These are phyloP conservation scores for Dastarcus helophoroides DNA, from an alignment of 2,888 invertebrate species.

Conservation along the genomic window DNA sequence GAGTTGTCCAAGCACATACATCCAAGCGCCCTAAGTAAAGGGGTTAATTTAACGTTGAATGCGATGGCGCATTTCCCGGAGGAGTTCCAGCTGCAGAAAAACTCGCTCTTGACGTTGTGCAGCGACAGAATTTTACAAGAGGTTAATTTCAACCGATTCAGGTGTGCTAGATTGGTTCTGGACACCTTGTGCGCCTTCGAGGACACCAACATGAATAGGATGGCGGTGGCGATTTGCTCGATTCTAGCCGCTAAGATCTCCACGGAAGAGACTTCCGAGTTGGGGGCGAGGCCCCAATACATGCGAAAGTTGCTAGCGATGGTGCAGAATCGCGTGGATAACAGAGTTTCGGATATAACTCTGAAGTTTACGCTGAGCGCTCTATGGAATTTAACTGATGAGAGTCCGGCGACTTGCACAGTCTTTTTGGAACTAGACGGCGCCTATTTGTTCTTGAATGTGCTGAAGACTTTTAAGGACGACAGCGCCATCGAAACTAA, in stretches of 20 bases:
- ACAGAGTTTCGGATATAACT: constrained; percentile 47
- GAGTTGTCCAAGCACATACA: constrained; percentile 53
- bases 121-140: constrained; percentile 67
- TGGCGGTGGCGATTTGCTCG: constrained; percentile 71
- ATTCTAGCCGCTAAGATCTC: constrained; percentile 48
- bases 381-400: constrained; percentile 69
- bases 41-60: constrained; percentile 50
- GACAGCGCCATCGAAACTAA: constrained; percentile 63
- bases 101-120: constrained; percentile 59
- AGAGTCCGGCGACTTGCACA: constrained; percentile 57
- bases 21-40: constrained; percentile 47
- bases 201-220: constrained; percentile 58
- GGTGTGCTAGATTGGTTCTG: constrained; percentile 58
- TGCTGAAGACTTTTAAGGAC: constrained; percentile 49
- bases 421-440: constrained; percentile 59
- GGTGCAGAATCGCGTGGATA: constrained; percentile 39
- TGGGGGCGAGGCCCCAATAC: constrained; percentile 54
- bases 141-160: constrained; percentile 41
- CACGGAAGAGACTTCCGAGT: constrained; percentile 52
- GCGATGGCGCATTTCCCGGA: constrained; percentile 59
- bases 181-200: constrained; percentile 58
- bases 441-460: constrained; percentile 51
- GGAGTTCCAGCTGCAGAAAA: constrained; percentile 60
- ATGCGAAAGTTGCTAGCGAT: constrained; percentile 56
- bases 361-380: constrained; percentile 67